Evolutionary conservation across 2,888 invertebrate genomes (phyloP).

Genomic region (Athrips mouffetella): DNA sequence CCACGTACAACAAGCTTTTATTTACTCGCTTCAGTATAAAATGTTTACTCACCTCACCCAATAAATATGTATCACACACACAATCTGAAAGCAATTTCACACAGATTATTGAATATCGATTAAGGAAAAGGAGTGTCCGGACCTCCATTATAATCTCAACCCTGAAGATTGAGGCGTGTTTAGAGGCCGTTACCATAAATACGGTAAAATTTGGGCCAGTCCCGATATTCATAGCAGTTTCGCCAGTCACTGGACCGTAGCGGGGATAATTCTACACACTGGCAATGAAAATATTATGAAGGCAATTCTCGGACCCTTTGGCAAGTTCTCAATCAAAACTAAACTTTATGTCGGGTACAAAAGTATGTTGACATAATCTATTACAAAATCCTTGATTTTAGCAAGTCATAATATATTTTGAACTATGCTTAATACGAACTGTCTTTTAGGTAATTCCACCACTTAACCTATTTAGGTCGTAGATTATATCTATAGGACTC

Average conservation of each 20-base stretch:
- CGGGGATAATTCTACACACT: too few species aligned
- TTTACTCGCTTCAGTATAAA: too few species aligned
- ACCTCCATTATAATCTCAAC: background rate
- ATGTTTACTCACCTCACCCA: background rate
- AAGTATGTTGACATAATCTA: too few species aligned
- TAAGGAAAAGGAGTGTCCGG: constrained; percentile 6
- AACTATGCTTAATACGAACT: too few species aligned
- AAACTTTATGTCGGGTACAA: background rate
- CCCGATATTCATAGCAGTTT: constrained; percentile 25
- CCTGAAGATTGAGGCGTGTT: background rate
- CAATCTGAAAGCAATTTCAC: constrained; percentile 5
- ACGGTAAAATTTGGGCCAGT: constrained; percentile 19
- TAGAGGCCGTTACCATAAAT: constrained; percentile 15
- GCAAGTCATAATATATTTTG: too few species aligned
- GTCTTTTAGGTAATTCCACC: too few species aligned
- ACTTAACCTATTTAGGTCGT: too few species aligned
- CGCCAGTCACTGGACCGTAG: constrained; percentile 20
- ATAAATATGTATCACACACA: background rate
- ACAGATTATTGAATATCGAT: constrained; percentile 12
- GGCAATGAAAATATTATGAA: too few species aligned
- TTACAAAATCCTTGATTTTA: too few species aligned
- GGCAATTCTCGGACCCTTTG: background rate
- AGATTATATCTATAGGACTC: too few species aligned
- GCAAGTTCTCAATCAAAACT: background rate
- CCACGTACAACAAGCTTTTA: too few species aligned